phyloP scores from a whole-genome alignment of 2,888 invertebrate species.

The Phragmatobia fuliginosa region DNA sequence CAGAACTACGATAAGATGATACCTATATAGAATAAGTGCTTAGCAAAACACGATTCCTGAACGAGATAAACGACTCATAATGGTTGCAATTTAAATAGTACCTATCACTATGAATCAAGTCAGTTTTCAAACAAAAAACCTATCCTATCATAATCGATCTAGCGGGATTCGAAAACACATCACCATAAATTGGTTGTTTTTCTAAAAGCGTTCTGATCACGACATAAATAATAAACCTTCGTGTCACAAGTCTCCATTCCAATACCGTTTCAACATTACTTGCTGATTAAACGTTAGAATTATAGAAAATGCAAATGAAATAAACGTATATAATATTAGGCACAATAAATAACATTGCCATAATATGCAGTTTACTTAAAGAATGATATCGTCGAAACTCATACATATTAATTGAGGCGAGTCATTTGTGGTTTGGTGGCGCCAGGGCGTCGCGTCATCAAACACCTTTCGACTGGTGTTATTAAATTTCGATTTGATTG shows the following conservation, averaged over 20 bases:
- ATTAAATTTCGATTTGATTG: conserved; percentile 69
- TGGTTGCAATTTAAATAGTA: background rate
- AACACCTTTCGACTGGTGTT: conserved; percentile 24
- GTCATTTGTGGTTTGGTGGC: conserved; percentile 53
- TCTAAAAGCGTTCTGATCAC: background rate
- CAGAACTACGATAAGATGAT: too few relatives aligned
- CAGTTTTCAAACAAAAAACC: background rate
- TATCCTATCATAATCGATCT: background rate
- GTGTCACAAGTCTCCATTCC: background rate
- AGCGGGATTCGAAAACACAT: background rate
- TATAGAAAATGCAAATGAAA: background rate
- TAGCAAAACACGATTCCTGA: too few relatives aligned
- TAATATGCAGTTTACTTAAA: conserved; percentile 21
- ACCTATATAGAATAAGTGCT: too few relatives aligned
- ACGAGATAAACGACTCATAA: background rate
- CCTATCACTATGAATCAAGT: background rate
- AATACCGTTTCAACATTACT: background rate
- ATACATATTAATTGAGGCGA: conserved; percentile 42
- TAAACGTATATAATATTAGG: background rate
- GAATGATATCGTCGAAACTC: conserved; percentile 20
- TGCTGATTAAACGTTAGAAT: background rate
- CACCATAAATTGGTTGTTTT: background rate
- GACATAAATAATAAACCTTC: background rate
- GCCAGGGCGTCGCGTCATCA: conserved; percentile 50
- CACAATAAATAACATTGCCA: conserved; percentile 10